Base-by-base conservation (phyloP, 2,797 vertebrate genomes). In the Smutsia gigantea region DNA sequence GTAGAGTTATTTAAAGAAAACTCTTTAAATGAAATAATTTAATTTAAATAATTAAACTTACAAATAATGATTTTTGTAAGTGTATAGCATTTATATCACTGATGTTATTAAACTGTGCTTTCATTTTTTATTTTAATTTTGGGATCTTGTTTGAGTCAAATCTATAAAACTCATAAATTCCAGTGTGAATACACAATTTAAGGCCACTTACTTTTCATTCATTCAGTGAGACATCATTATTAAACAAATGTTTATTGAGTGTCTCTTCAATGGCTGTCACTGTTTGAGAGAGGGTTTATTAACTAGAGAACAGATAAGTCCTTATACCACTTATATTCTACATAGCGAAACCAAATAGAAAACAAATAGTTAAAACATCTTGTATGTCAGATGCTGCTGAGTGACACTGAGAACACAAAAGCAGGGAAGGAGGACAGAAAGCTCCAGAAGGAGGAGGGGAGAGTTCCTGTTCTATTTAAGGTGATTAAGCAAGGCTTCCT, bases 11-110 rank as follows among this genome's bases (percentile, higher is more conserved):
- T 86, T 87, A 61, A 51, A 78, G 19, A 68, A 74, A 87, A 39
- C 2, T 78, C 19, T 93, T 82, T 82, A 77, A 88, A 51, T 89
- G n/a, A 74, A 86, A 63, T 25, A 69, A 94, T 57, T 84, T 51
- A 61, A 79, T 79, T 66, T 81, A 72, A 85, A 55, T 74, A 55
- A 55, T 9, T 71, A 49, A 69, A 51, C 2, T 59, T 90, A n/a
- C 57, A 90, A 64, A 74, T 66, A 14, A 61, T 19, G 71, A 0
- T 31, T 46, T 75, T 34, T 82, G 2, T 42, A 87, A 68, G 31
- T 19, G 25, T 31, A 3, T 82, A 82, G 19, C 29, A 61, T 53
- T 93, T 90, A 42, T 87, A 82, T 53, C 61, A 82, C 15, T 68
- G 25, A n/a, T 74, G 4, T 75, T 93, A 71, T 53, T 72, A 46